These are phyloP conservation scores for Antedon mediterranea DNA, from an alignment of 53 echinoderm and acorn worm genomes.

Conservation along the genomic window DNA sequence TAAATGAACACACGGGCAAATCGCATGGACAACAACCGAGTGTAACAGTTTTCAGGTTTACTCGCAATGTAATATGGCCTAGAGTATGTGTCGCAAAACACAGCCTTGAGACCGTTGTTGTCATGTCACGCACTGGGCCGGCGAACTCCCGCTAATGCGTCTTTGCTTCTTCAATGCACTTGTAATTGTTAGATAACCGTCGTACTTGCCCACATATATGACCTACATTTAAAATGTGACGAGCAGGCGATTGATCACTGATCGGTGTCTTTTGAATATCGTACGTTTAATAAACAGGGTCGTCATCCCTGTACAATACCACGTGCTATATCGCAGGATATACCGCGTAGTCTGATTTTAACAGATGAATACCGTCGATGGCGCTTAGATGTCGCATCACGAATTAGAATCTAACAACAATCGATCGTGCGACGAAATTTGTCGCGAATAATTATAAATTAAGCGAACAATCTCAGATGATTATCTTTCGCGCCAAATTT, in stretches of 20 bases:
- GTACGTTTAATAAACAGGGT: background rate
- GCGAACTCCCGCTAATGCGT: background rate
- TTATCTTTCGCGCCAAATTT: background rate
- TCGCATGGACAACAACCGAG: too few species aligned
- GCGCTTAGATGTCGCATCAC: background rate
- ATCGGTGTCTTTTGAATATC: background rate
- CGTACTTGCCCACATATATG: background rate
- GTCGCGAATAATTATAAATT: background rate
- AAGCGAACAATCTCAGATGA: background rate
- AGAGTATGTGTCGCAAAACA: background rate
- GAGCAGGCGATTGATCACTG: background rate
- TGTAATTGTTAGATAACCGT: background rate
- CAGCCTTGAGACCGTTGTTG: background rate
- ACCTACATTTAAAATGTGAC: background rate
- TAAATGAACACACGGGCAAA: too few species aligned
- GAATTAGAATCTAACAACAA: background rate
- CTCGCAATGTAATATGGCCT: background rate
- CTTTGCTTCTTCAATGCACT: background rate
- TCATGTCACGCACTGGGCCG: background rate
- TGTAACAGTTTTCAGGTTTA: background rate
- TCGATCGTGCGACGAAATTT: background rate
- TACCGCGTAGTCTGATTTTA: background rate
- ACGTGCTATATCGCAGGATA: background rate
- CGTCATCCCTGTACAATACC: background rate
- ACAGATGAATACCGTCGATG: background rate